phyloP scores from a whole-genome alignment of 2,888 invertebrate genomes.

The Drosophila lacicola region DNA sequence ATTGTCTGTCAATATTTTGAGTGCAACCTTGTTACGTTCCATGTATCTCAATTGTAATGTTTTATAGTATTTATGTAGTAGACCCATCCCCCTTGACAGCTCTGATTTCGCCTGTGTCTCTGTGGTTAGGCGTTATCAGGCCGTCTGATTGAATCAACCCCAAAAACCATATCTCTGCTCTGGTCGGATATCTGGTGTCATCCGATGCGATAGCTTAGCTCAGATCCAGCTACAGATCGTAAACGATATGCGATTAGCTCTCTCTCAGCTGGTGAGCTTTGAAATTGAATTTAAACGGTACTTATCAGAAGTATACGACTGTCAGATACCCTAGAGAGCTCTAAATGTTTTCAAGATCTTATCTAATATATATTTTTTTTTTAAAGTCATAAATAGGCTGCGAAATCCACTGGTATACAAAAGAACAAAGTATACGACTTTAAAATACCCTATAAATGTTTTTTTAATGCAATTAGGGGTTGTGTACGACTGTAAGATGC shows the following conservation, averaged over 20 bases:
- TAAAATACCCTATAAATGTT: neutral
- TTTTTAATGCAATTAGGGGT: too few relatives aligned
- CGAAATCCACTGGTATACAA: too few relatives aligned
- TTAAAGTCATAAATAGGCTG: too few relatives aligned
- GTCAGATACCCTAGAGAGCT: neutral
- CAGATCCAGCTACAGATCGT: constrained; percentile 57
- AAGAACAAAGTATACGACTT: too few relatives aligned
- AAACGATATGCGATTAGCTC: constrained; percentile 52
- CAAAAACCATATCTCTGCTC: constrained; percentile 11
- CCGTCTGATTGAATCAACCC: constrained; percentile 40
- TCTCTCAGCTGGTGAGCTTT: constrained; percentile 26
- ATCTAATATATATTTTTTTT: too few relatives aligned
- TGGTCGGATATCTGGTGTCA: constrained; percentile 38
- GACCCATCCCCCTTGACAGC: constrained; percentile 5
- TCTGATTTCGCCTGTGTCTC: constrained; percentile 21
- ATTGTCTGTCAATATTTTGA: constrained; percentile 9
- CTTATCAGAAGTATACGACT: neutral
- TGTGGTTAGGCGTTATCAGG: constrained; percentile 40
- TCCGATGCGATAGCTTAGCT: constrained; percentile 29
- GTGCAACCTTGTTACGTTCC: constrained; percentile 26
- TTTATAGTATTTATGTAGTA: constrained; percentile 4
- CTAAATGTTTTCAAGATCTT: too few relatives aligned
- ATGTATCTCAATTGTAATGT: constrained; percentile 1
- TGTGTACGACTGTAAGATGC: neutral
- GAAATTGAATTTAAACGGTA: constrained; percentile 42